These are phyloP conservation scores for Elmis aenea DNA, from an alignment of 2,888 invertebrate genomes.

Conservation along the genomic window DNA sequence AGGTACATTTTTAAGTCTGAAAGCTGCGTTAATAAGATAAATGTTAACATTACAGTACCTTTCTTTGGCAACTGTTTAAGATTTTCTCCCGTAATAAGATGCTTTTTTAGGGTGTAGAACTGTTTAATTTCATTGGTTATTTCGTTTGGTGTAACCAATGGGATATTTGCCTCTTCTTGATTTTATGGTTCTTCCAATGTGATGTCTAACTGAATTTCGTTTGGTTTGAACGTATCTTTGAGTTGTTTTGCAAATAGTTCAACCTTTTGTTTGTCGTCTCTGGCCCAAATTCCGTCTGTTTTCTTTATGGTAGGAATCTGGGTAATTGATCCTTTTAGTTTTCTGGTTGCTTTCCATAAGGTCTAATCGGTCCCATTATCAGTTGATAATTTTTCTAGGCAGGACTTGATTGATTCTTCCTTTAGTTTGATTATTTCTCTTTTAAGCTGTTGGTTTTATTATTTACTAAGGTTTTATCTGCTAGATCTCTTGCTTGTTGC, in stretches of 20 bases:
- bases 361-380: not conserved
- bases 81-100: not conserved
- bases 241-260: not conserved
- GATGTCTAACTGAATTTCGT: not conserved
- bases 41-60: not conserved
- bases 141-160: not conserved
- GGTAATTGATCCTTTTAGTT: not conserved
- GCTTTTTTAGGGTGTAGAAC: not conserved
- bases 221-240: not conserved
- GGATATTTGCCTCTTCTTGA: not conserved
- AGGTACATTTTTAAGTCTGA: not conserved
- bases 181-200: not conserved
- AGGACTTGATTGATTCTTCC: not conserved
- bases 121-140: not conserved
- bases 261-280: not conserved
- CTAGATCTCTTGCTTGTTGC: conserved; percentile 12
- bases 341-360: not conserved
- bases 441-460: conserved; percentile 8
- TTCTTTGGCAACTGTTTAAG: no score
- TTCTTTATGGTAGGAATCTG: not conserved
- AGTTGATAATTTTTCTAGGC: not conserved
- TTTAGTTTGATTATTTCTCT: not conserved
- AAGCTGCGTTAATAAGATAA: not conserved
- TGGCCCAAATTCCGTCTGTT: not conserved
- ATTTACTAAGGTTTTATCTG: conserved; percentile 16